A percentile compares a stretch with the other conserved stretches of the same genome.
phyloP scores from a whole-genome alignment of 1,140 invertebrate genomes.

The Bombyx mori region ASM3026992v2 NC_085121.1:18214001-18214500 shows the following conservation, averaged over 20 bases:
- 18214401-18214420: conserved; percentile 27
- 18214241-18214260: background rate
- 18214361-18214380: conserved; percentile 83
- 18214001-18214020: conserved; percentile 38
- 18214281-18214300: conserved; percentile 79
- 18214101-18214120: conserved; percentile 76
- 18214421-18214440: no score
- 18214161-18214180: conserved; percentile 95
- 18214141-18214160: conserved; percentile 96
- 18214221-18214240: background rate
- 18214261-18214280: background rate
- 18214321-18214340: conserved; percentile 90
- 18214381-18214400: conserved; percentile 91
- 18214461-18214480: no score
- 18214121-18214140: conserved; percentile 95
- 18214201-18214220: conserved; percentile 82
- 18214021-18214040: background rate
- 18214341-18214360: conserved; percentile 91
- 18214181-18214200: conserved; percentile 93
- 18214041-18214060: no score
- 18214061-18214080: no score
- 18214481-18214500: no score
- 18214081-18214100: no score
- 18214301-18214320: conserved; percentile 95
- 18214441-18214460: no score